Evolutionary conservation across 2,113 vertebrate species (phyloP), one percentile per base, ranked within the genome.

Genomic region (Hipposideros armiger): DNA sequence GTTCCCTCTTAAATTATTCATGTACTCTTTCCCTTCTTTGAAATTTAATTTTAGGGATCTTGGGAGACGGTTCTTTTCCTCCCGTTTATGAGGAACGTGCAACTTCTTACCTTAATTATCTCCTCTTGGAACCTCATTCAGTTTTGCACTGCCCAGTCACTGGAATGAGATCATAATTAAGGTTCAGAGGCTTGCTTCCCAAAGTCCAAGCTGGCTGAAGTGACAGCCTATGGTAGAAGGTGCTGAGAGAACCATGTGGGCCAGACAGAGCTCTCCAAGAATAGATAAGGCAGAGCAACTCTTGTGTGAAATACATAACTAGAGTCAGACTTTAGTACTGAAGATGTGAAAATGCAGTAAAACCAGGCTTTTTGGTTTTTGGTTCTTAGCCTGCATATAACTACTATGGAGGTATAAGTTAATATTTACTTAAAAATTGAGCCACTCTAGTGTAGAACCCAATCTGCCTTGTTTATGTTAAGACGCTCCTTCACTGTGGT

Each of bases 81-180:
- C 82, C 70, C 95, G 64, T 94, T 97, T 81, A 64, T 91, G 76
- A 86, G 95, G 95, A 95, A 74, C 69, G 86, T 74, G 94, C 86
- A 95, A 90, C 97, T 98, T 97, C 70, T 96, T 97, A 94, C 95
- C 90, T 93, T 90, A 96, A 83, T 97, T 90, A 94, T 97, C 95
- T 97, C 70, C 36, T 92, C 76, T 97, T 96, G 81, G 76, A 90
- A 73, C 81, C 94, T 91, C 87, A 95, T 95, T 95, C 89, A 94
- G 56, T 86, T 92, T n/a, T 14, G 64, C 91, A 91, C 78, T 90
- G 97, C 90, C 92, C 62, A 97, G 94, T 96, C 87, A 73, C 54
- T 3, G 19, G 86, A 91, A 89, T 93, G 92, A 91, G 91, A 87
- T 96, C 58, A 83, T 98, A 97, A 97, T 97, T 97, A 97, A 98